These are phyloP conservation scores for Alentia gelatinosa DNA, from an alignment of 2,888 invertebrate species.

Conservation along the genomic window DNA sequence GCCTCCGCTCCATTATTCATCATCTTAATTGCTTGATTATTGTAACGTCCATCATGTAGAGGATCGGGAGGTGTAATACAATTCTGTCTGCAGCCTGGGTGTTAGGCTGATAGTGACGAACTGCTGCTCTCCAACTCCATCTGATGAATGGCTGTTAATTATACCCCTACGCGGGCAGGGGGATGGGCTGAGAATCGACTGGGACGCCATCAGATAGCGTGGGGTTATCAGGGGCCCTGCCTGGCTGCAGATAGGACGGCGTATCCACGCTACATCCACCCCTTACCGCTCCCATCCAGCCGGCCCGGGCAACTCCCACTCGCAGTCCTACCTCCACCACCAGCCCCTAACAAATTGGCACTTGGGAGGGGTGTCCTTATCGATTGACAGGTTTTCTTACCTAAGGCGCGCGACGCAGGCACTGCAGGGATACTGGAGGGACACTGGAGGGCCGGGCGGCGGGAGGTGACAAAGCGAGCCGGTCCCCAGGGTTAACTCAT, in stretches of 20 bases:
- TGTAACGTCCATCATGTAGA: background rate
- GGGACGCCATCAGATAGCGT: background rate
- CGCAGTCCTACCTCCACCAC: background rate
- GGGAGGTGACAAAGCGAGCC: slow-evolving; percentile 10
- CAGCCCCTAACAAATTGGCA: slow-evolving; percentile 8
- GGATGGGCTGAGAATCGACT: background rate
- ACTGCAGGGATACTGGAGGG: background rate
- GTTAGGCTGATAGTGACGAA: slow-evolving; percentile 9
- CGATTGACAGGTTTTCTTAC: slow-evolving; percentile 26
- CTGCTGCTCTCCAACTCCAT: background rate
- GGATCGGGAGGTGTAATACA: background rate
- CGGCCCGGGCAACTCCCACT: too few species aligned
- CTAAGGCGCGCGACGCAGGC: background rate
- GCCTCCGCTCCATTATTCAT: slow-evolving; percentile 17
- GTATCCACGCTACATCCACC: background rate
- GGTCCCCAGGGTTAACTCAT: slow-evolving; percentile 21
- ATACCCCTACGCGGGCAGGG: background rate
- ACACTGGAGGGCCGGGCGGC: background rate
- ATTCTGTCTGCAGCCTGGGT: background rate
- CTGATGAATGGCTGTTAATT: slow-evolving; percentile 22
- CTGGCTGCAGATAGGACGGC: slow-evolving; percentile 11
- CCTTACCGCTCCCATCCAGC: background rate
- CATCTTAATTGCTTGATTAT: slow-evolving; percentile 22
- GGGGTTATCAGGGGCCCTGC: slow-evolving; percentile 5
- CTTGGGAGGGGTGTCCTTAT: slow-evolving; percentile 14